Evolutionary conservation across 2,113 vertebrate genomes (phyloP).

Genomic region (Lepus americanus): DNA sequence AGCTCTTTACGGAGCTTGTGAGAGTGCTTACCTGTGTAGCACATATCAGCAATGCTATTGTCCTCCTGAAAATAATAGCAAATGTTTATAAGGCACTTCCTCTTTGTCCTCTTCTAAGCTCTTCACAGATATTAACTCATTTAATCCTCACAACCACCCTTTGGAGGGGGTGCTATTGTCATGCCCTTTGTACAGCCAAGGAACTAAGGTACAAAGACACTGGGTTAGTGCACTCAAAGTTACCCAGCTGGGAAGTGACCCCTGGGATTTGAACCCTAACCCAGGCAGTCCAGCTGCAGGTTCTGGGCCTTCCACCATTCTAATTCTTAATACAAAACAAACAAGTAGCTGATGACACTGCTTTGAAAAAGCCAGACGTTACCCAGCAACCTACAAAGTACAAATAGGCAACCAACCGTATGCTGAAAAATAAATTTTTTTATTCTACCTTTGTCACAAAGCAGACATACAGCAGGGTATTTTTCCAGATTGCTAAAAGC

Average conservation of each 20-base stretch:
- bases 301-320: background rate
- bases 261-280: background rate
- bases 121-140: background rate
- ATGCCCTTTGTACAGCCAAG: background rate
- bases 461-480: conserved; percentile 46
- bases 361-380: background rate
- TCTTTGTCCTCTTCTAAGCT: background rate
- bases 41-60: background rate
- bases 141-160: background rate
- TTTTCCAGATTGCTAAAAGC: conserved; percentile 32
- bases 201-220: background rate
- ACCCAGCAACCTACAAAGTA: conserved; percentile 36
- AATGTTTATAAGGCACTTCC: background rate
- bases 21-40: background rate
- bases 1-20: background rate
- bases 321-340: conserved; percentile 47
- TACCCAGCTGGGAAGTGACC: background rate
- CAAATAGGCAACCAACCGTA: conserved; percentile 46
- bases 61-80: background rate
- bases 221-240: background rate
- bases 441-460: conserved; percentile 25
- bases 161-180: background rate
- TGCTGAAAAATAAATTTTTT: conserved; percentile 63
- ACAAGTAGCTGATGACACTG: background rate
- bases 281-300: background rate